A percentile compares a stretch with the other conserved stretches of the same genome.
phyloP scores from a whole-genome alignment of 2,888 invertebrate genomes.

The Odontomyia ornata region DNA sequence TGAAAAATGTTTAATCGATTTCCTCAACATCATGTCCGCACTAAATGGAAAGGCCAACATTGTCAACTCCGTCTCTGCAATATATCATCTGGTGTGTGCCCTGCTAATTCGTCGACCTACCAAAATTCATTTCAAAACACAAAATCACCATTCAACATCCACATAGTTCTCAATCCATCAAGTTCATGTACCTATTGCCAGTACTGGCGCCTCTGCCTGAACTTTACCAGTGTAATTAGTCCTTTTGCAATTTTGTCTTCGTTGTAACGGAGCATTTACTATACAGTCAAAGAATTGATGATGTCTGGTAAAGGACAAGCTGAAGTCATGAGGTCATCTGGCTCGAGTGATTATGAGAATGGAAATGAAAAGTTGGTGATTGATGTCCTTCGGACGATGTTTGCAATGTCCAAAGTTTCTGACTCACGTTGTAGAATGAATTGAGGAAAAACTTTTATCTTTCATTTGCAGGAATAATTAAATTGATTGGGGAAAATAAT shows the following conservation, averaged over 20 bases:
- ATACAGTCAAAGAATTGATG: not conserved
- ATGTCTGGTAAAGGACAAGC: not conserved
- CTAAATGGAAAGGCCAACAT: not conserved
- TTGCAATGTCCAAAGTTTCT: too few relatives aligned
- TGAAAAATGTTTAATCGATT: conserved; percentile 15
- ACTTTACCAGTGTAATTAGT: not conserved
- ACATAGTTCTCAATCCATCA: conserved; percentile 4
- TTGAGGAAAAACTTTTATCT: too few relatives aligned
- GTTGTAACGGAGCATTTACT: not conserved
- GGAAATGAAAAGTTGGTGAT: not conserved
- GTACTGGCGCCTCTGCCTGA: too few relatives aligned
- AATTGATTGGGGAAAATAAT: too few relatives aligned
- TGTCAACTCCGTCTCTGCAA: not conserved
- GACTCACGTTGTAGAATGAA: too few relatives aligned
- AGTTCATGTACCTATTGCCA: not conserved
- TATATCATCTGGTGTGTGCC: not conserved
- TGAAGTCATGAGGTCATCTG: not conserved
- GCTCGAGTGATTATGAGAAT: not conserved
- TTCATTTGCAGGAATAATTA: too few relatives aligned
- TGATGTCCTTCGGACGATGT: not conserved
- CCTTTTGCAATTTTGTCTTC: not conserved
- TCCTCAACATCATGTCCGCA: not conserved
- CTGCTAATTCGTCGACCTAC: not conserved
- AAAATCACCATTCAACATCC: not conserved
- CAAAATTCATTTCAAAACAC: not conserved